Conservation (phyloP, 2,113 vertebrate species). For the Prionailurus bengalensis region DNA sequence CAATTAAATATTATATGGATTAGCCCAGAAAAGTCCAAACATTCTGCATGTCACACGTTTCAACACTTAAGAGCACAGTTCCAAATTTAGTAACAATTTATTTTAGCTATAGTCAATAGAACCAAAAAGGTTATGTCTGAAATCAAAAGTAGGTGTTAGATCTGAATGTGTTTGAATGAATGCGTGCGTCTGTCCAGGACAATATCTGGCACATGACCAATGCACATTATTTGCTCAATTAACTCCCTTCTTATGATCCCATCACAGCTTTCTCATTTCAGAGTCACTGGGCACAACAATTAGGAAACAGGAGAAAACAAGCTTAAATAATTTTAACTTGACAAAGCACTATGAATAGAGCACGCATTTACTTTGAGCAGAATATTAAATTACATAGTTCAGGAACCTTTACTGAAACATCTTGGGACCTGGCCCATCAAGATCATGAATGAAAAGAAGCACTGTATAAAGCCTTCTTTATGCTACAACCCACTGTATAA, state of each 20-base stretch:
- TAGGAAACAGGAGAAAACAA: conserved; percentile 62
- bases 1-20: not conserved
- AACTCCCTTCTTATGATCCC: conserved; percentile 7
- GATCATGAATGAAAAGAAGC: conserved; percentile 53
- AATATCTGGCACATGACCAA: not conserved
- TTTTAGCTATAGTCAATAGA: not conserved
- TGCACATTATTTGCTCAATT: not conserved
- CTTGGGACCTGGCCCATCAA: conserved; percentile 39
- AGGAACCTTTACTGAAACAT: conserved; percentile 57
- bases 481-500: conserved; percentile 13
- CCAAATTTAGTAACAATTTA: conserved; percentile 30
- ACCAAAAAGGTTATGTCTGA: conserved; percentile 47
- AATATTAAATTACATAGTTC: conserved; percentile 75
- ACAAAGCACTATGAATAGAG: conserved; percentile 63
- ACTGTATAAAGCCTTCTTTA: conserved; percentile 71
- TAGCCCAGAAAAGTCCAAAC: conserved; percentile 24
- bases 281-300: conserved; percentile 50
- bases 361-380: conserved; percentile 48
- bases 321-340: conserved; percentile 57
- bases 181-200: not conserved
- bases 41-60: not conserved
- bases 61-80: not conserved
- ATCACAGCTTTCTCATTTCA: conserved; percentile 28
- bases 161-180: not conserved
- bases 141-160: not conserved